Base-by-base conservation (phyloP, 2,797 vertebrate genomes). In the Hemibagrus guttatus region DNA sequence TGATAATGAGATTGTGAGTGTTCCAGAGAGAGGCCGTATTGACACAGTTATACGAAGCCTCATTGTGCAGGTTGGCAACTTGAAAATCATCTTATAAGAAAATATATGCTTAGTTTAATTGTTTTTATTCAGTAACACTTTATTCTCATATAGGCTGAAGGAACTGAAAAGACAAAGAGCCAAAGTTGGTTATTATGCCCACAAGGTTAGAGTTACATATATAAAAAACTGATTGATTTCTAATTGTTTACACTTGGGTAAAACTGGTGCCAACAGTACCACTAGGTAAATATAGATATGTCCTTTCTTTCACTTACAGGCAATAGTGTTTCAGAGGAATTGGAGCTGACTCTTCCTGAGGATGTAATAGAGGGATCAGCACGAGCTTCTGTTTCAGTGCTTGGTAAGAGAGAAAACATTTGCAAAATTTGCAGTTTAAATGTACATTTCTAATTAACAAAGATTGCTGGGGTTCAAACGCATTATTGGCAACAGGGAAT, bases 1-100 rank as follows among this genome's bases (percentile, higher is more conserved):
- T 92, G 89, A 90, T 64, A 93, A 93, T 54, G 93, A 96, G 78
- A 16, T 93, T 0, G 92, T 94, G 64, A 85, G 31, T 0, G 93
- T 95, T 0, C 96, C 95, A 21, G 90, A 92, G 0, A 91, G 92
- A 85, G 96, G 96, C 31, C 95, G 89, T 9, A 93, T 93, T 8
- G 96, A 97, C 39, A 90, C 89, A 54, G 93, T 95, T 83, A 94
- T 91, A 17, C 86, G 78, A 8, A 68, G 91, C 11, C 89, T 96
- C 82, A 89, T 92, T 6, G 93, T 96, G 14, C 92, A 95, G 94
- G 95, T 95, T 16, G 11, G 90, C 84, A n/a, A 1, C 21, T 59
- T 39, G 17, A 71, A 54, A 83, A 35, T 35, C 2, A 1, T 58
- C 12, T 61, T 42, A 68, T 61, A 4, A 54, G 9, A 54, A 39